phyloP scores from a whole-genome alignment of 64 coral and sea anemone genomes.

The Porites australiensis region DNA sequence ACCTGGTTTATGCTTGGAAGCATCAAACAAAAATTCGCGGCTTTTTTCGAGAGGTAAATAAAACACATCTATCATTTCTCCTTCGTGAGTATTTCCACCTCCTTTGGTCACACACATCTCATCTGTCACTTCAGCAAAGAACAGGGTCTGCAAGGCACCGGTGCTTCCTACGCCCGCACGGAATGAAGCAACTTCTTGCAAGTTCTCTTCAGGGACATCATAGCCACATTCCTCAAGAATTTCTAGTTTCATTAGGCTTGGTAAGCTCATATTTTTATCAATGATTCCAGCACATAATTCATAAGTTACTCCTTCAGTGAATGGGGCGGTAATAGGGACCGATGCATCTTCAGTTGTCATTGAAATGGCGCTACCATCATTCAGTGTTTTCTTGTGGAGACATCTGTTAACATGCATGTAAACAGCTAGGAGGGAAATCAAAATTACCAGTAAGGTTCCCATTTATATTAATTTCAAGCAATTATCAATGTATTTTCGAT shows the following conservation, averaged over 20 bases:
- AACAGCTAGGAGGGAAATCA: slow-evolving; percentile 50
- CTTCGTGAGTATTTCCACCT: slow-evolving; percentile 90
- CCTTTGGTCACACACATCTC: slow-evolving; percentile 68
- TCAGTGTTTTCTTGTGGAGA: slow-evolving; percentile 13
- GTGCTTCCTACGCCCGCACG: slow-evolving; percentile 81
- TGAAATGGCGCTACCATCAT: slow-evolving; percentile 6
- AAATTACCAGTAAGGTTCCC: background rate
- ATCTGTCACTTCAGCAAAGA: slow-evolving; percentile 94
- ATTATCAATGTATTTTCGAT: too few species aligned
- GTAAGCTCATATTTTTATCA: slow-evolving; percentile 85
- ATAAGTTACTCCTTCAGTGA: slow-evolving; percentile 79
- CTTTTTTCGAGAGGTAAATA: slow-evolving; percentile 88
- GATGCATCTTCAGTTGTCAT: slow-evolving; percentile 71
- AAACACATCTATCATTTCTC: slow-evolving; percentile 94
- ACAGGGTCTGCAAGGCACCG: slow-evolving; percentile 69
- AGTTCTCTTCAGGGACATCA: slow-evolving; percentile 86
- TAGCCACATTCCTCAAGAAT: slow-evolving; percentile 96
- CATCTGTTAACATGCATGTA: slow-evolving; percentile 92
- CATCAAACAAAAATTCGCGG: slow-evolving; percentile 88
- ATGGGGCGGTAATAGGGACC: slow-evolving; percentile 58
- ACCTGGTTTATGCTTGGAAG: slow-evolving; percentile 69
- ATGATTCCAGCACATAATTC: slow-evolving; percentile 98
- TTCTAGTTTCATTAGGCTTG: slow-evolving; percentile 85
- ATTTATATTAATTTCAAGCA: too few species aligned
- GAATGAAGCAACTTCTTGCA: slow-evolving; percentile 75